Evolutionary conservation across 2,888 invertebrate species (phyloP).

Genomic region (Melanargia galathea): DNA sequence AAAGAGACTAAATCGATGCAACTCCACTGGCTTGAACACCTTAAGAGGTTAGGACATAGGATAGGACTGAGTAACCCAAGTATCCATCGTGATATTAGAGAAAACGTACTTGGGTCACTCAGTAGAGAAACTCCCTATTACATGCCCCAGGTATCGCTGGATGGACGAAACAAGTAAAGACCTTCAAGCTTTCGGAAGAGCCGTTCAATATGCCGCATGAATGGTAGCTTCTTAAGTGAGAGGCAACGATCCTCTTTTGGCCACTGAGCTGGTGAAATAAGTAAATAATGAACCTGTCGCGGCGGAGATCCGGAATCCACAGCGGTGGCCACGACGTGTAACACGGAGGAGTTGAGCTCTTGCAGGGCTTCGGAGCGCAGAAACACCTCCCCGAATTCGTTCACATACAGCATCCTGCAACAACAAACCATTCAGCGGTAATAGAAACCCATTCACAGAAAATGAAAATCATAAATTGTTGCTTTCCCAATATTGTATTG

Average conservation of each 20-base stretch:
- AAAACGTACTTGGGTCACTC: too few relatives aligned
- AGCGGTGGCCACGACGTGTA: slow-evolving; percentile 91
- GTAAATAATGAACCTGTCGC: slow-evolving; percentile 76
- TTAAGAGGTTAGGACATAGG: too few relatives aligned
- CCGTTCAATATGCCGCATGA: too few relatives aligned
- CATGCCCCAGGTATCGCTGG: too few relatives aligned
- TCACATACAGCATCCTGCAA: slow-evolving; percentile 84
- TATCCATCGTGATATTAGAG: neutral
- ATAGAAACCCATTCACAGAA: neutral
- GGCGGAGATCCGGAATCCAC: slow-evolving; percentile 93
- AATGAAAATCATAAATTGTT: too few relatives aligned
- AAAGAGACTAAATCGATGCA: neutral
- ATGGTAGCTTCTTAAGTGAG: neutral
- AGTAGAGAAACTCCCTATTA: too few relatives aligned
- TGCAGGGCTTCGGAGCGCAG: slow-evolving; percentile 77
- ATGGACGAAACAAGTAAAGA: too few relatives aligned
- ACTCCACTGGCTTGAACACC: neutral
- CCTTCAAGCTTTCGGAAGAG: too few relatives aligned
- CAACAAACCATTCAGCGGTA: neutral
- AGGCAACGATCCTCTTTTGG: neutral
- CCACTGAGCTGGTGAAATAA: neutral
- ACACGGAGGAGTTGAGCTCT: slow-evolving; percentile 76
- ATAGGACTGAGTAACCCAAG: too few relatives aligned
- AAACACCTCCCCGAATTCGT: slow-evolving; percentile 85
- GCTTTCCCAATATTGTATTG: too few relatives aligned